These are phyloP conservation scores for Acrobasis consociella DNA, from an alignment of 2,888 invertebrate genomes.

Conservation along the genomic window DNA sequence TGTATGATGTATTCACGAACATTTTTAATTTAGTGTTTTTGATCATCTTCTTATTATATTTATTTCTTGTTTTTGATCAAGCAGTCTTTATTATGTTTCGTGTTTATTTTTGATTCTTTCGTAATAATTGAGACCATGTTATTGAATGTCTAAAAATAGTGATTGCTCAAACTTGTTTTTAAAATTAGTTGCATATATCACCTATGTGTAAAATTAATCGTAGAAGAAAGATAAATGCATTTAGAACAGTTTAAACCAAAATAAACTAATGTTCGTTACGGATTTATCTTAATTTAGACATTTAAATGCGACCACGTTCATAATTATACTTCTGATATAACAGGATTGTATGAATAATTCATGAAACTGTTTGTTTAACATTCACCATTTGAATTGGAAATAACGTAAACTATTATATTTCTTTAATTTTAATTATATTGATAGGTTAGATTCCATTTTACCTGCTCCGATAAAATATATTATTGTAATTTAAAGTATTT, in stretches of 20 bases:
- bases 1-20: no score
- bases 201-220: slow-evolving; percentile 1
- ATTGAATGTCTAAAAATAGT: neutral
- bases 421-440: neutral
- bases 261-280: slow-evolving; percentile 5
- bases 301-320: slow-evolving; percentile 22
- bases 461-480: no score
- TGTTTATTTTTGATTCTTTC: neutral
- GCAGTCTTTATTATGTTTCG: neutral
- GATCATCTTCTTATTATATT: no score
- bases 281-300: slow-evolving; percentile 14
- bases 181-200: neutral
- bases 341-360: slow-evolving; percentile 31
- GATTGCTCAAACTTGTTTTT: neutral
- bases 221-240: slow-evolving; percentile 6
- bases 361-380: slow-evolving; percentile 25
- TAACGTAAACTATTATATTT: slow-evolving; percentile 2
- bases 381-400: slow-evolving; percentile 1
- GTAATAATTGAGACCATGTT: neutral
- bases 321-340: slow-evolving; percentile 21
- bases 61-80: no score
- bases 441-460: no score
- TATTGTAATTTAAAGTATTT: no score
- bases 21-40: no score
- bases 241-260: neutral